These are phyloP conservation scores for Nothocercus julius DNA, from an alignment of 2,113 vertebrate species.

Conservation along the genomic window DNA sequence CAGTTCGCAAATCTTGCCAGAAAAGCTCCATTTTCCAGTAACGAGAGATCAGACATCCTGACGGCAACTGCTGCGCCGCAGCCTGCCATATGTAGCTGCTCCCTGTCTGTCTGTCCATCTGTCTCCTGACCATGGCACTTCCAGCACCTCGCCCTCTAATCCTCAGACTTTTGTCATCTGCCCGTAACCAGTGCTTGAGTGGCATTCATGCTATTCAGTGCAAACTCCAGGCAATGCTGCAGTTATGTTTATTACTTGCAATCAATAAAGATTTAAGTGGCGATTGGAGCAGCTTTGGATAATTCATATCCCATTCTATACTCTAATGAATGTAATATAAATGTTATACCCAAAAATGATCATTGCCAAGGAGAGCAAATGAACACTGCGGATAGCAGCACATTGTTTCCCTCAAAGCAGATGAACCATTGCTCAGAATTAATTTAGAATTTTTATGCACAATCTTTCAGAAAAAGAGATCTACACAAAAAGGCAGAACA, in stretches of 20 bases:
- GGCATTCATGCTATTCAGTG: background rate
- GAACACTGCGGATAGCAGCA: background rate
- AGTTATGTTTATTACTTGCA: slow-evolving; percentile 50
- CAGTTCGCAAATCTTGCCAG: background rate
- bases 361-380: slow-evolving; percentile 27
- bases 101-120: background rate
- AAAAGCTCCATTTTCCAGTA: background rate
- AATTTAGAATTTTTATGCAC: background rate
- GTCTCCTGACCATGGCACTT: background rate
- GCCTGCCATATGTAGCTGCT: too few relatives aligned
- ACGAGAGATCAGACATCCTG: background rate
- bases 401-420: background rate
- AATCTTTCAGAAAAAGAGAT: background rate
- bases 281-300: slow-evolving; percentile 39
- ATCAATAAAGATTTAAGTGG: slow-evolving; percentile 56
- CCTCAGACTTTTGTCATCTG: background rate
- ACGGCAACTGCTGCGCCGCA: background rate
- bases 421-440: background rate
- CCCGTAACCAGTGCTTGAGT: background rate
- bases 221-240: background rate
- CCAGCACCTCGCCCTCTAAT: background rate
- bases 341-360: slow-evolving; percentile 28
- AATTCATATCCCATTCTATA: slow-evolving; percentile 46
- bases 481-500: background rate
- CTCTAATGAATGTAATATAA: slow-evolving; percentile 51